phyloP scores from a whole-genome alignment of 2,113 vertebrate genomes.

The Cygnus buccinator region DNA sequence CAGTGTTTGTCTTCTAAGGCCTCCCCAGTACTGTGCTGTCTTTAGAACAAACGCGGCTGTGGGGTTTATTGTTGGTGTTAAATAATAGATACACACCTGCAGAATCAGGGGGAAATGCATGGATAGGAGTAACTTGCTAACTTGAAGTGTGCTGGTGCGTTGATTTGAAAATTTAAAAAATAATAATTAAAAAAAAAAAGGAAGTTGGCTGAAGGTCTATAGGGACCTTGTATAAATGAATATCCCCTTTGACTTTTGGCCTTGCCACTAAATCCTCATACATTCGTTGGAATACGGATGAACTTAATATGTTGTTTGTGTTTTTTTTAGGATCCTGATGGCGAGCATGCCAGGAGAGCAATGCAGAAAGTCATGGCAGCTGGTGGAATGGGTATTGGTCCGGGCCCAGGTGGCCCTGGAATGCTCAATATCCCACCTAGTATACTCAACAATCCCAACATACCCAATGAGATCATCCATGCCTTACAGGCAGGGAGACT shows the following conservation, averaged over 20 bases:
- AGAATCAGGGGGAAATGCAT: neutral
- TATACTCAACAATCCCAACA: constrained; percentile 96
- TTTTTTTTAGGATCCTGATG: constrained; percentile 87
- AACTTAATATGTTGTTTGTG: neutral
- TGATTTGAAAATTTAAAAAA: too few species aligned
- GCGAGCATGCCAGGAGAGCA: constrained; percentile 92
- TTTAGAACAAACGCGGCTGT: neutral
- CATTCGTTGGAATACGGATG: neutral
- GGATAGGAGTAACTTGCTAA: neutral
- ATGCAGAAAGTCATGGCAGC: constrained; percentile 87
- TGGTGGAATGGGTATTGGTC: constrained; percentile 83
- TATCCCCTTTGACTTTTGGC: neutral
- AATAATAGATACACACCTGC: neutral
- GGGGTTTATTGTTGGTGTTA: neutral
- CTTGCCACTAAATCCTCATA: neutral
- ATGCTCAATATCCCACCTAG: constrained; percentile 94
- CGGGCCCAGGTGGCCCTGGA: constrained; percentile 84
- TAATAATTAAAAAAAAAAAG: neutral
- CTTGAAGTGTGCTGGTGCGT: neutral
- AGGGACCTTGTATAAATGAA: neutral
- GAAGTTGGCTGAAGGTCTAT: neutral
- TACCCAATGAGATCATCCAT: constrained; percentile 95
- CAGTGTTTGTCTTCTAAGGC: neutral
- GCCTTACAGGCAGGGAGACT: constrained; percentile 95
- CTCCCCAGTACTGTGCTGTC: neutral